A percentile compares a stretch with the other conserved stretches of the same genome.
These are phyloP conservation scores for Ceratosolen fusciceps DNA, from an alignment of 1,140 invertebrate species.

Conservation along the genomic window DNA sequence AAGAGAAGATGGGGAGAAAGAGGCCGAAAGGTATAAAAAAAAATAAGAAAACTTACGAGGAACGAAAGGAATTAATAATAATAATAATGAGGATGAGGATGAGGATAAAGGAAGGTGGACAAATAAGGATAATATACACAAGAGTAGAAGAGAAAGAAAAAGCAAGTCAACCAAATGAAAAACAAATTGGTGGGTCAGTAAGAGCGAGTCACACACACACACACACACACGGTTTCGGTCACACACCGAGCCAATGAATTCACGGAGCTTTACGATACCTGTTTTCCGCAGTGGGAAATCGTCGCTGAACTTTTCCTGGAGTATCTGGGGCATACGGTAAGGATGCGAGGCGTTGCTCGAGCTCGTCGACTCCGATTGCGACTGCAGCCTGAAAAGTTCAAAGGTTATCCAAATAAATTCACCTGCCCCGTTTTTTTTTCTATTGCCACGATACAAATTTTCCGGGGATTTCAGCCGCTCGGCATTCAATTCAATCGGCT, in stretches of 20 bases:
- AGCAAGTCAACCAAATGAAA: not conserved
- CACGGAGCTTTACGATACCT: constrained; percentile 75
- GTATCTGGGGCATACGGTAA: constrained; percentile 76
- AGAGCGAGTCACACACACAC: not conserved
- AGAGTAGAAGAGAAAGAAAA: not conserved
- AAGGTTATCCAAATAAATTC: no score
- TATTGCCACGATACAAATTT: no score
- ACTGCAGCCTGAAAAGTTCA: constrained; percentile 62
- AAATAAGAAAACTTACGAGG: no score
- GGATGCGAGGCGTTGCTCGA: constrained; percentile 76
- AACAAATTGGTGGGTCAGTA: not conserved
- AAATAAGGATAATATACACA: no score
- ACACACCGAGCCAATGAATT: not conserved
- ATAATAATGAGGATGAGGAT: no score
- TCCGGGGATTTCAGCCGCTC: no score
- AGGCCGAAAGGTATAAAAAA: no score
- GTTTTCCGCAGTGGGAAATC: constrained; percentile 96
- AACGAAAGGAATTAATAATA: no score
- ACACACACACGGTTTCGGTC: no score
- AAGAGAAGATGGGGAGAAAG: not conserved
- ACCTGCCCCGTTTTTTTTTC: no score
- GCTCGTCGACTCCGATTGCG: constrained; percentile 68
- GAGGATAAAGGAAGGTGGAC: no score
- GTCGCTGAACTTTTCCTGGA: constrained; percentile 72
- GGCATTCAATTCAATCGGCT: no score